Base-by-base conservation (phyloP, 2,797 vertebrate species). In the Enteromius mattozi region DNA sequence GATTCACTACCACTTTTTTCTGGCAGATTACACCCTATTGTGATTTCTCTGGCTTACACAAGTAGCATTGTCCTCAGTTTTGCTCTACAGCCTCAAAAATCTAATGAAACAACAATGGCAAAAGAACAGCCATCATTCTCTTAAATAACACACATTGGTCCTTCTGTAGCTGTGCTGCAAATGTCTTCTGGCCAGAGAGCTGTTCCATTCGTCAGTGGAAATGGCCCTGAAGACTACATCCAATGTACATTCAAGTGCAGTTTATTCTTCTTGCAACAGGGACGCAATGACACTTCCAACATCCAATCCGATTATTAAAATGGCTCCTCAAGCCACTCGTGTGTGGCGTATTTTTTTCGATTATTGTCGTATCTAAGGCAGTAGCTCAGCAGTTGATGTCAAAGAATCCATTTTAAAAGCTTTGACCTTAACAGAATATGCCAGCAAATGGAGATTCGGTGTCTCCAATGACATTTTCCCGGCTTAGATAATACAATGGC, bases 221-320 rank as follows among this genome's bases (percentile, higher is more conserved):
- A 89, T 86, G 85, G 86, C 87, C 88, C 82, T 92, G 87, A 91
- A 91, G 82, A 84, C 88, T 82, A 70, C 89, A 86, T 91, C 92
- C 87, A 88, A 88, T 83, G 88, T 83, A 91, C 91, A 91, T 91
- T 82, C 84, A 83, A 76, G 72, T 85, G 70, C 81, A 86, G 90
- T 92, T 91, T 91, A 92, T 92, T 90, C 86, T 89, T 85, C 17
- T 88, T 37, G 70, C 80, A 81, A 85, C 86, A 82, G 88, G 87
- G 89, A 77, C 13, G 88, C 88, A 49, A 68, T 78, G 33, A 76
- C 61, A 85, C 76, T 21, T 86, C 51, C 83, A 81, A 87, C 66
- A 77, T 87, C 74, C 86, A 88, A 78, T 88, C 88, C 86, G 82
- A 86, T 81, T 89, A 89, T 92, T 91, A 91, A 74, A 72, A 81